Percentiles rank a stretch among this genome's conserved stretches.
Evolutionary conservation across 2,888 invertebrate genomes (phyloP).

Genomic region (Alitta virens): DNA sequence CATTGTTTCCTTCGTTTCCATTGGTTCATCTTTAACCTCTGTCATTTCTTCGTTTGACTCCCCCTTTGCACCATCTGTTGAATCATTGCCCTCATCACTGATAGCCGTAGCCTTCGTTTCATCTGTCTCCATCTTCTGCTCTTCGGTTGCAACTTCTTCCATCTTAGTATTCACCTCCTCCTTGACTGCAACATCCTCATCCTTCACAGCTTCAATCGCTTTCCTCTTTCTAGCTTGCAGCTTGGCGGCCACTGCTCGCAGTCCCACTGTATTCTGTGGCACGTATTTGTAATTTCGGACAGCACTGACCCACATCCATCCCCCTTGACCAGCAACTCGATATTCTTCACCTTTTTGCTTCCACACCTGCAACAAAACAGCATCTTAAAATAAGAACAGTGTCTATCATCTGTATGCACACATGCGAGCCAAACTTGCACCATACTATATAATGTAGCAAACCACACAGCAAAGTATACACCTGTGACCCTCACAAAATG

Average conservation of each 20-base stretch:
- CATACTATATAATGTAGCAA: too few species aligned
- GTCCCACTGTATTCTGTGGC: constrained; percentile 63
- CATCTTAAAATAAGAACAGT: too few species aligned
- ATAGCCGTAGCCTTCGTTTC: constrained; percentile 3
- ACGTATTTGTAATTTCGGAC: constrained; percentile 63
- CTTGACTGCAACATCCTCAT: constrained; percentile 1
- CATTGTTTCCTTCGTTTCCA: constrained; percentile 12
- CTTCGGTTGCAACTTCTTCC: not conserved
- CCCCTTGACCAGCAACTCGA: constrained; percentile 88
- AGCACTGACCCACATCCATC: constrained; percentile 68
- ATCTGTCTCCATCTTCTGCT: constrained; percentile 22
- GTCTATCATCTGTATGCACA: too few species aligned
- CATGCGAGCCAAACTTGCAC: too few species aligned
- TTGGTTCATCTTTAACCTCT: not conserved
- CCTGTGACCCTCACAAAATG: too few species aligned
- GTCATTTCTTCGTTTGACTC: constrained; percentile 1
- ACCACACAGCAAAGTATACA: too few species aligned
- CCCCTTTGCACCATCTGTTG: not conserved
- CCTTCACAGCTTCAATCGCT: not conserved
- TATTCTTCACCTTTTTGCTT: constrained; percentile 99
- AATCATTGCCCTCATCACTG: not conserved
- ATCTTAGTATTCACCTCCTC: not conserved
- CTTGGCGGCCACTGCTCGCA: constrained; percentile 59
- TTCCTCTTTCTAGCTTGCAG: constrained; percentile 31
- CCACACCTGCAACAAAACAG: too few species aligned